Evolutionary conservation across 2,113 vertebrate species (phyloP).

Genomic region (Scatophagus argus): DNA sequence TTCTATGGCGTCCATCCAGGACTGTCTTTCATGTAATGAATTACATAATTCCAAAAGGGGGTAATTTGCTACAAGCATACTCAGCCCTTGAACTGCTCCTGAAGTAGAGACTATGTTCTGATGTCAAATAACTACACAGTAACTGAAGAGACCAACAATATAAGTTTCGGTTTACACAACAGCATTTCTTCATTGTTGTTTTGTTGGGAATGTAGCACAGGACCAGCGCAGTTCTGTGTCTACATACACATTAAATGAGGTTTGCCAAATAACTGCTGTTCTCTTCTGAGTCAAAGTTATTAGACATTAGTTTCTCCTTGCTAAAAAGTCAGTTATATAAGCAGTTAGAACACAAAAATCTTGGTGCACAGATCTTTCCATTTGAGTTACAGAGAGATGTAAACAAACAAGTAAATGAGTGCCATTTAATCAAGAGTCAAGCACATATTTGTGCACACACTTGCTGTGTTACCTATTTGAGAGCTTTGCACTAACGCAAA

Average conservation of each 20-base stretch:
- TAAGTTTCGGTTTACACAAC: background rate
- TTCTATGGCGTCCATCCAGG: background rate
- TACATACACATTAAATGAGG: background rate
- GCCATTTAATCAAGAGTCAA: constrained; percentile 10
- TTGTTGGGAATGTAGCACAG: background rate
- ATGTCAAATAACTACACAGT: too few species aligned
- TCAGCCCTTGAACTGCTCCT: background rate
- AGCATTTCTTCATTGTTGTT: background rate
- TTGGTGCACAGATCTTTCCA: background rate
- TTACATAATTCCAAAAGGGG: background rate
- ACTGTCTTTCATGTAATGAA: background rate
- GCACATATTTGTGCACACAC: constrained; percentile 19
- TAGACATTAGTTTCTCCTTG: background rate
- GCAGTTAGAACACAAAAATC: background rate
- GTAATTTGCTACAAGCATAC: background rate
- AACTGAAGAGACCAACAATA: background rate
- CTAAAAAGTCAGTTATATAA: constrained; percentile 12
- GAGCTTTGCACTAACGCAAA: background rate
- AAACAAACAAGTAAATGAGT: constrained; percentile 21
- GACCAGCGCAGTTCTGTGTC: background rate
- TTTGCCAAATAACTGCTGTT: background rate
- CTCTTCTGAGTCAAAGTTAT: background rate
- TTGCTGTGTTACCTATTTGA: constrained; percentile 1
- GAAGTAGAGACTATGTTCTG: background rate
- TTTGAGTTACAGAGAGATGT: constrained; percentile 9